Conservation (phyloP, 1,140 invertebrate species). For the Rhyacophila brunnea region DNA sequence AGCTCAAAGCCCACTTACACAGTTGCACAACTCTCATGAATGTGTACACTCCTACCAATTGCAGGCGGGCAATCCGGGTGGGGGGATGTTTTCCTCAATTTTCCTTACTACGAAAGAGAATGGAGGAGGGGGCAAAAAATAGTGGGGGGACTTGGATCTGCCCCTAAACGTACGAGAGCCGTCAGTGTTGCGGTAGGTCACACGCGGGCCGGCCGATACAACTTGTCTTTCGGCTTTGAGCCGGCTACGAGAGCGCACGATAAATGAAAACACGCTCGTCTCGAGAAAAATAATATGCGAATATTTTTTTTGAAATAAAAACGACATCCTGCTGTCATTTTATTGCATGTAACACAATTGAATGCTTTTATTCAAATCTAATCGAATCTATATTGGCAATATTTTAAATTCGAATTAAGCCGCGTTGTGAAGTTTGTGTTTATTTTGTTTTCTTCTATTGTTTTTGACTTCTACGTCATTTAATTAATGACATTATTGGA, state of each 20-base stretch:
- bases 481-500: no score
- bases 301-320: neutral
- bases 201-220: conserved; percentile 41
- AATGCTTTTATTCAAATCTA: no score
- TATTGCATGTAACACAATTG: no score
- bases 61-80: neutral
- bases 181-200: conserved; percentile 57
- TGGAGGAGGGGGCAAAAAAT: conserved; percentile 42
- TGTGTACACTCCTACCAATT: conserved; percentile 24
- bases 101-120: conserved; percentile 21
- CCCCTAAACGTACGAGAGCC: conserved; percentile 37
- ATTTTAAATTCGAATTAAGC: no score
- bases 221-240: neutral
- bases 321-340: neutral
- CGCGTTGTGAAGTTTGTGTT: no score
- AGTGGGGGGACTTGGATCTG: conserved; percentile 43
- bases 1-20: conserved; percentile 1
- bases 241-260: conserved; percentile 32
- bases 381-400: no score
- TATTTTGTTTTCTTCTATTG: conserved; percentile 4
- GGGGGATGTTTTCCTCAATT: conserved; percentile 25
- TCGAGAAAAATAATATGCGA: conserved; percentile 1
- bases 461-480: neutral
- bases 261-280: neutral
- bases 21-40: conserved; percentile 2